Base-by-base conservation (phyloP, 1,140 invertebrate species). In the Parapsyche elsis region DNA sequence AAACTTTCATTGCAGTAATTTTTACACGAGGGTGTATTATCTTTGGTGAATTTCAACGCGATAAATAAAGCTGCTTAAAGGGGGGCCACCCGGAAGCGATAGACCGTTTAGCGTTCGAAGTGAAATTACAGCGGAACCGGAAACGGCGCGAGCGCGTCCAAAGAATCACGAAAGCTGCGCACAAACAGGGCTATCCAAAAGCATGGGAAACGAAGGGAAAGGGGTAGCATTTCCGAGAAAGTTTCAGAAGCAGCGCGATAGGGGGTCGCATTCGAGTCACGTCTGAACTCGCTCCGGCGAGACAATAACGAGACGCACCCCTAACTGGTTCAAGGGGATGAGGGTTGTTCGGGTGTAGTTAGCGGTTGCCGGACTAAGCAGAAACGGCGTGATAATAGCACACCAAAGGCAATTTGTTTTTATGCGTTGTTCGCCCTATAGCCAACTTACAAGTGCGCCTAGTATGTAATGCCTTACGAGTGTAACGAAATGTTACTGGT, bases 1-100 rank as follows among this genome's bases (percentile, higher is more conserved):
- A 38, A n/a, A n/a, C n/a, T n/a, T n/a, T n/a, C n/a, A n/a, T n/a
- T n/a, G 30, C 7, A 7, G 7, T 38, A 38, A 38, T 7, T 53
- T 53, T 12, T 10, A 53, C 49, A 16, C 10, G 49, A 53, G 49
- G 49, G 10, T 16, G 4, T 5, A 14, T 5, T 1, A 2, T 53
- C 49, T 46, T 7, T 46, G n/a, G n/a, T n/a, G 30, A 38, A 38
- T 4, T 38, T 38, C 7, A 1, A 38, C 30, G 7, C 30, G 30
- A 61, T 61, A 61, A 61, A 61, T 61, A 61, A 57, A 57, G 53
- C n/a, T 57, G 12, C 53, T 57, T 61, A 61, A 19, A 19, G 57
- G 21, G 16, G 30, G n/a, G n/a, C n/a, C n/a, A n/a, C n/a, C 57
- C 57, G 57, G 57, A 61, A 61, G 57, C 57, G 57, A 61, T 61